A percentile compares a stretch with the other conserved stretches of the same genome.
Evolutionary conservation across 2,113 vertebrate genomes (phyloP).

Genomic region (Tonatia bakeri): DNA sequence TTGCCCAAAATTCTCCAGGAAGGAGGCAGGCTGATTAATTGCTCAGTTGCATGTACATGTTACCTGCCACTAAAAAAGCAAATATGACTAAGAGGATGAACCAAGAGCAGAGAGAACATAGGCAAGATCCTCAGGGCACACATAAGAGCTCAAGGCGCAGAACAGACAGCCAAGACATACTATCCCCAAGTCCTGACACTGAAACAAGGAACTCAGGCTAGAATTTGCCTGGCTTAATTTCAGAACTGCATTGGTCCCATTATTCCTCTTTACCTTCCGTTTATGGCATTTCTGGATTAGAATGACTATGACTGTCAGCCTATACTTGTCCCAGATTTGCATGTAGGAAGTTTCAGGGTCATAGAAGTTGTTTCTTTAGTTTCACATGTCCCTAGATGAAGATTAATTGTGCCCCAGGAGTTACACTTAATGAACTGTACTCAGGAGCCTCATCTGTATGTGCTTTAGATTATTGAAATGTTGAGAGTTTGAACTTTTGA

Average conservation of each 20-base stretch:
- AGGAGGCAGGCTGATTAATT: neutral
- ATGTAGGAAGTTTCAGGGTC: neutral
- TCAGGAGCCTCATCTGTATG: neutral
- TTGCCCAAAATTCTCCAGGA: neutral
- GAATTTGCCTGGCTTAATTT: neutral
- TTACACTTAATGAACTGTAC: neutral
- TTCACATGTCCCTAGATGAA: neutral
- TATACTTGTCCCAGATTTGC: neutral
- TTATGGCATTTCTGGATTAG: neutral
- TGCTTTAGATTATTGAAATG: neutral
- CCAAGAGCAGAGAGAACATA: neutral
- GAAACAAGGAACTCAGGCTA: neutral
- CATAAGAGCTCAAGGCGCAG: neutral
- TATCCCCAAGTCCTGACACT: neutral
- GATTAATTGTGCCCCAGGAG: neutral
- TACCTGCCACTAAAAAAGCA: neutral
- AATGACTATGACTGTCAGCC: neutral
- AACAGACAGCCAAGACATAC: neutral
- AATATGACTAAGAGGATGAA: neutral
- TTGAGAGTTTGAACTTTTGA: neutral
- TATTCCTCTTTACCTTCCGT: neutral
- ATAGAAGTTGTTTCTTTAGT: neutral
- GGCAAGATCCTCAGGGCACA: neutral
- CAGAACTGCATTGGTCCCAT: neutral
- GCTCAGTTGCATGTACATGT: neutral